Conservation (phyloP, 2,888 invertebrate genomes). For the Tiliacea citrago region DNA sequence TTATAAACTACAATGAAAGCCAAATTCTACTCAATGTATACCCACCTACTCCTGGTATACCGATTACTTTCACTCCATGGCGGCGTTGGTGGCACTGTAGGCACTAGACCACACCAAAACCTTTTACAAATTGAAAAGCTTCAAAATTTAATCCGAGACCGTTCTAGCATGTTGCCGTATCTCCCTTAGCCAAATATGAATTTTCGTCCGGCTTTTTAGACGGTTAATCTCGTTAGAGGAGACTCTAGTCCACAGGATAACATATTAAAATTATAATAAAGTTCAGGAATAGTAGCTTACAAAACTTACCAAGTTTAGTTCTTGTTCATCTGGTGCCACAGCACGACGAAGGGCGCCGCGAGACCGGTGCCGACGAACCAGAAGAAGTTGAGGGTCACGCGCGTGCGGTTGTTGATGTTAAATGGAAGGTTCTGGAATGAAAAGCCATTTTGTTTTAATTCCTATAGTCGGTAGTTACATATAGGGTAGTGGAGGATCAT, state of each 20-base stretch:
- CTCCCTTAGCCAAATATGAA: background rate
- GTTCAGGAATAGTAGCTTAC: background rate
- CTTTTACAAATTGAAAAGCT: background rate
- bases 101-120: background rate
- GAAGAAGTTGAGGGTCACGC: slow-evolving; percentile 92
- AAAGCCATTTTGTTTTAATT: background rate
- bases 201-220: background rate
- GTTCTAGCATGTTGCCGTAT: background rate
- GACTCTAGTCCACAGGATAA: background rate
- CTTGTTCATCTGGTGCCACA: slow-evolving; percentile 94
- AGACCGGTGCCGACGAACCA: slow-evolving; percentile 94
- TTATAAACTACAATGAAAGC: background rate
- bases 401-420: slow-evolving; percentile 92
- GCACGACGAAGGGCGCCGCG: slow-evolving; percentile 93
- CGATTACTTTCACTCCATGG: background rate
- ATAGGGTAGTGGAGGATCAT: too few relatives aligned
- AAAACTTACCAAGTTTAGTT: slow-evolving; percentile 81
- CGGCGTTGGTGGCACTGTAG: background rate
- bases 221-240: background rate
- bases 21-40: too few relatives aligned
- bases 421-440: slow-evolving; percentile 95
- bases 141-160: background rate
- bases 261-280: too few relatives aligned
- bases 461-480: too few relatives aligned
- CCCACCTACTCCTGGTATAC: background rate